These are phyloP conservation scores for Lasiommata megera DNA, from an alignment of 2,888 invertebrate species.

Conservation along the genomic window DNA sequence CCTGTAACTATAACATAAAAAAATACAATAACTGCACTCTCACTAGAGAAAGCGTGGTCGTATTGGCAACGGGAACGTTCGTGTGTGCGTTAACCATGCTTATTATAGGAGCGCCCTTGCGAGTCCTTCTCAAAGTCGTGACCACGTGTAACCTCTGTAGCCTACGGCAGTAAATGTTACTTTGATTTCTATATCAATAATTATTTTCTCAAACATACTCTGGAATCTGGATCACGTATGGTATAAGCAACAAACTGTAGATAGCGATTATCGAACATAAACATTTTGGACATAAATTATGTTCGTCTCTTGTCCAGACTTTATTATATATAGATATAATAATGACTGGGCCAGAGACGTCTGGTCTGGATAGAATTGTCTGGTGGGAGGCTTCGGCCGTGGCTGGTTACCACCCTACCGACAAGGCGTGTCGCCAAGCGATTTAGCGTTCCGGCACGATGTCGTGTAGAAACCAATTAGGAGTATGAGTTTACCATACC, in stretches of 20 bases:
- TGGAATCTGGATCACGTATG: neutral
- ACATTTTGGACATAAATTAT: neutral
- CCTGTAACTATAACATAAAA: no score
- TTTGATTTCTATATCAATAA: conserved; percentile 26
- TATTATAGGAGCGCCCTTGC: conserved; percentile 52
- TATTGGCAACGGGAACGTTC: conserved; percentile 8
- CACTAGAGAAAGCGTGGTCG: neutral
- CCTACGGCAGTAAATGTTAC: conserved; percentile 46
- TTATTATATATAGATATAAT: no score
- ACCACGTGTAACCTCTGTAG: conserved; percentile 68
- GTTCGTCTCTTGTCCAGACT: no score
- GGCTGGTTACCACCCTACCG: no score
- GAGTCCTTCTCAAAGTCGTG: conserved; percentile 73
- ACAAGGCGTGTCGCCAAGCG: no score
- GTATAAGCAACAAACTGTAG: neutral
- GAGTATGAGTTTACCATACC: no score
- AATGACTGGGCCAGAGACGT: no score
- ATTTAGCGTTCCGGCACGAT: no score
- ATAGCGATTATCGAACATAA: neutral
- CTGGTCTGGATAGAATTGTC: no score
- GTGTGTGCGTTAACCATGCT: conserved; percentile 16
- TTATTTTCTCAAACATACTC: neutral
- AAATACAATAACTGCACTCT: neutral
- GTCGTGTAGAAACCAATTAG: no score
- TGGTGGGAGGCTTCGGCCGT: no score